Base-by-base conservation (phyloP, 1,140 invertebrate species). In the Grapholita molesta region DNA sequence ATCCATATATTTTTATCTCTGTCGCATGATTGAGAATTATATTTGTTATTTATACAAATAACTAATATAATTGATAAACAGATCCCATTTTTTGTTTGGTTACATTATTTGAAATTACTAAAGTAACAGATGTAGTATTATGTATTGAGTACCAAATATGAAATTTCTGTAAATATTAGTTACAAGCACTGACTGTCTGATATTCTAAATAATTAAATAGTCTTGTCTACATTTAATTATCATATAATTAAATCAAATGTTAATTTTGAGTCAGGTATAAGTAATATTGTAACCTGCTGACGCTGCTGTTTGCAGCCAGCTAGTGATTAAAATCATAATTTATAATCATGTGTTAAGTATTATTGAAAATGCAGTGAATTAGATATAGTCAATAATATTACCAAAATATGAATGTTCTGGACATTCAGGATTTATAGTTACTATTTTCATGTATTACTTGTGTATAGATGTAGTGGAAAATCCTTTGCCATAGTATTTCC, bases 101-200 rank as follows among this genome's bases (percentile, higher is more conserved):
- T 21, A 21, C 8, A 9, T 48, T 48, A 21, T 48, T 48, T 48
- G 15, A 21, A 48, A 48, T 48, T 8, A 7, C 42, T 48, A 48
- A 48, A 21, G 15, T 48, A n/a, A 48, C 42, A 48, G 42, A 48
- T 21, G 15, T 48, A 48, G 3, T n/a, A 15, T n/a, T 48, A 18
- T 48, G n/a, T 48, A 55, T 55, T 15, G 25, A 61, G 55, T 30
- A 61, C 55, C 55, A 61, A 61, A 61, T 61, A 61, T 30, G 55
- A 61, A 32, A 25, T 61, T 61, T 61, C 55, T 61, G 55, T 61
- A 61, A 61, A 61, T 61, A 61, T 61, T 32, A 28, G 55, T 61
- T 57, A 61, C 52, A 30, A 61, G 25, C 55, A 61, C 55, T 61
- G 55, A 61, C 55, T 61, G 55, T 25, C 55, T 28, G 55, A 61